Conservation (phyloP, 1,140 invertebrate species). For the Papilio polytes region DNA sequence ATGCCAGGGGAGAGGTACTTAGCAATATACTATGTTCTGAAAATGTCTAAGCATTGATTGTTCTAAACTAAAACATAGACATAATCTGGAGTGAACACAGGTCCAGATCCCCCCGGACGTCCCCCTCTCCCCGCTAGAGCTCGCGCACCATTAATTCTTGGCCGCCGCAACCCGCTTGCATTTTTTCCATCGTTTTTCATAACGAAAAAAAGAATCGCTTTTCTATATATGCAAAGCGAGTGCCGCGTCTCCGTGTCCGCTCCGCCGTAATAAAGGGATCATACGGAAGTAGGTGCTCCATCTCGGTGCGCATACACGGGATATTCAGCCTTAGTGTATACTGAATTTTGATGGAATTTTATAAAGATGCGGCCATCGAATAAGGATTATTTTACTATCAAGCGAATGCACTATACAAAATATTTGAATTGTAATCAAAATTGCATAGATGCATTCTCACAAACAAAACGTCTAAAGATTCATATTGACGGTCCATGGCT, state of each 20-base stretch:
- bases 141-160: constrained; percentile 77
- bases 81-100: constrained; percentile 3
- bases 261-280: constrained; percentile 71
- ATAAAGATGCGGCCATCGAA: background rate
- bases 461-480: constrained; percentile 10
- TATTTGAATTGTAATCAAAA: constrained; percentile 10
- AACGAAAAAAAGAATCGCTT: constrained; percentile 63
- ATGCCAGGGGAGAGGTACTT: too few relatives aligned
- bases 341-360: background rate
- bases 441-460: constrained; percentile 11
- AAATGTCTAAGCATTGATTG: too few relatives aligned
- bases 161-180: constrained; percentile 65
- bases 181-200: constrained; percentile 70
- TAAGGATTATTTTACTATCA: constrained; percentile 14
- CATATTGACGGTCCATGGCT: background rate
- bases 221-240: constrained; percentile 73
- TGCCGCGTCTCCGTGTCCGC: constrained; percentile 48
- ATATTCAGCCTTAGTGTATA: constrained; percentile 3
- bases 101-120: background rate
- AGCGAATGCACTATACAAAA: constrained; percentile 5
- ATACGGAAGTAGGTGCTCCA: constrained; percentile 50
- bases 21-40: background rate
- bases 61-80: background rate
- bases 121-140: constrained; percentile 50
- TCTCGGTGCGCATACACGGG: constrained; percentile 6